A percentile compares a stretch with the other conserved stretches of the same genome.
These are phyloP conservation scores for Pardosa pseudoannulata DNA, from an alignment of 2,888 invertebrate species.

Conservation along the genomic window DNA sequence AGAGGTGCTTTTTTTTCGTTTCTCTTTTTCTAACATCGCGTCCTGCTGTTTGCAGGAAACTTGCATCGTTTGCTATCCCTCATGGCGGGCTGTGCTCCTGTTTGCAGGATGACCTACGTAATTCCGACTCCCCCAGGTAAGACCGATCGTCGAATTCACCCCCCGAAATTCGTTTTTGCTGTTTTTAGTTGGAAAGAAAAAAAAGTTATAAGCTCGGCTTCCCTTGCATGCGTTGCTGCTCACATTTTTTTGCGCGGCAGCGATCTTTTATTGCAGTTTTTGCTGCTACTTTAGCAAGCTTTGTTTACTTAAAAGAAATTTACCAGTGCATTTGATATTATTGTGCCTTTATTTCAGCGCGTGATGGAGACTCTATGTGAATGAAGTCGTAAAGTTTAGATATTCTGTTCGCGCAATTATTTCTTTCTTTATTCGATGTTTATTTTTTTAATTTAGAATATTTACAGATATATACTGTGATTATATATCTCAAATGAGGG, in stretches of 20 bases:
- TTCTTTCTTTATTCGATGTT: too few species aligned
- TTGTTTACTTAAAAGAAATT: too few species aligned
- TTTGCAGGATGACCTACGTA: slow-evolving; percentile 70
- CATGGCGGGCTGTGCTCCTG: slow-evolving; percentile 72
- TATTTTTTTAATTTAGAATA: too few species aligned
- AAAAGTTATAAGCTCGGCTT: too few species aligned
- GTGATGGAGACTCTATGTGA: too few species aligned
- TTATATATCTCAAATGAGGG: too few species aligned
- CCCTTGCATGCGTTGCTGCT: neutral
- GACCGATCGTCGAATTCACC: neutral
- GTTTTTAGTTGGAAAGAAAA: neutral
- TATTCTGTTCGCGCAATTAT: too few species aligned
- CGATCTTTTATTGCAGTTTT: neutral
- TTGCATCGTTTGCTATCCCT: slow-evolving; percentile 69
- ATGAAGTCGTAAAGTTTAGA: too few species aligned
- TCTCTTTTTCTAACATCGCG: slow-evolving; percentile 49
- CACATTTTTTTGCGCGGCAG: slow-evolving; percentile 20
- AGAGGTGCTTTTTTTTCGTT: slow-evolving; percentile 20
- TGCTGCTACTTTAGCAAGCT: neutral
- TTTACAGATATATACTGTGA: too few species aligned
- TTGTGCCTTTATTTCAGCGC: too few species aligned
- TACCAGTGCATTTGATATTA: too few species aligned
- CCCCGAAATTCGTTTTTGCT: neutral
- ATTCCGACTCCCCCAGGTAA: slow-evolving; percentile 70
- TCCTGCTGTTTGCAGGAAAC: slow-evolving; percentile 72